Evolutionary conservation across 2,888 invertebrate genomes (phyloP), one percentile per base, ranked within the genome.

Genomic region (Drosophila prostipennis): DNA sequence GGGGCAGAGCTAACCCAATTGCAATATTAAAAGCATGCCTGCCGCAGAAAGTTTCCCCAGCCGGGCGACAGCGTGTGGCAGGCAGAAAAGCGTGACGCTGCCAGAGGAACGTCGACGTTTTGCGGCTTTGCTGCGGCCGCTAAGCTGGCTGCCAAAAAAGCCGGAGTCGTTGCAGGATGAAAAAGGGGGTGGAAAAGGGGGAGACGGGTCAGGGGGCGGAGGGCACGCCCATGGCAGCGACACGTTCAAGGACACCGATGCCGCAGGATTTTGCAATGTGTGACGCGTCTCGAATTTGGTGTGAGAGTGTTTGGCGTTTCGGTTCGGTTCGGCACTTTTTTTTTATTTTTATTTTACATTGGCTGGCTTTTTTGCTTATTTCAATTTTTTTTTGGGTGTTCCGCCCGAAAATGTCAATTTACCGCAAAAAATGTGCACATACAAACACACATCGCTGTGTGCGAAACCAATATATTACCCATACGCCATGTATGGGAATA

Each of bases 1-100:
- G 42, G 26, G 48, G 57, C 69, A 79, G 79, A 72, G 70, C 63
- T 54, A 72, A 72, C 70, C 82, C 87, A 85, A 82, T 87, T 83
- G 82, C 87, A 83, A 87, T 83, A 83, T 87, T 87, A 87, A 83
- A 82, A 82, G 82, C 85, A 74, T 77, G 76, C 72, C 64, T 64
- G 71, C 73, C 64, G 51, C 72, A 74, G 69, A 74, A 82, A 80
- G 65, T 78, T 80, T 72, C 69, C 55, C 42, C 40, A 71, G 64
- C 29, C 61, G 73, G 61, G 77, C 82, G 71, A 75, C 77, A 84
- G 65, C 71, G 71, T 65, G 60, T 79, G 79, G 71, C 77, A 81
- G 71, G 63, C 85, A 81, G 46, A 11, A 16, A 16, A 81, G 82
- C 72, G 77, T 77, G 83, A 74, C 82, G 67, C 53, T 61, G 77